Percentiles rank a stretch among this genome's conserved stretches.
phyloP scores from a whole-genome alignment of 2,888 invertebrate genomes.

The Actias luna region DNA sequence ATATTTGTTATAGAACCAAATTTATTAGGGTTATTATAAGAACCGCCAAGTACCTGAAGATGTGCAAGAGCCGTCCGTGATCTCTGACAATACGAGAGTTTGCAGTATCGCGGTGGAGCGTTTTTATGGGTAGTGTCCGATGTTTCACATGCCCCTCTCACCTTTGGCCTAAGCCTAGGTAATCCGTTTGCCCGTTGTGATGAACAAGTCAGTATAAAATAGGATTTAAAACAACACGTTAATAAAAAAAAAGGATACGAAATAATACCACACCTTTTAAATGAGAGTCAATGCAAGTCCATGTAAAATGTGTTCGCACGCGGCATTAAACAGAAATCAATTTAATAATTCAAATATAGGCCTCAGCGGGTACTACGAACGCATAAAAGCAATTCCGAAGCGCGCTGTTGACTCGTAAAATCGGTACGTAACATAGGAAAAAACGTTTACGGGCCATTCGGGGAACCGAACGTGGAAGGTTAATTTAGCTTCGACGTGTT shows the following conservation, averaged over 20 bases:
- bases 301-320: background rate
- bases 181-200: no score
- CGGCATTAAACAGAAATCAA: conserved; percentile 33
- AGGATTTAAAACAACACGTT: no score
- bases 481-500: conserved; percentile 26
- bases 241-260: conserved; percentile 17
- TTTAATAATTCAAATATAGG: conserved; percentile 68
- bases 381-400: conserved; percentile 67
- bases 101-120: no score
- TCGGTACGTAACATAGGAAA: conserved; percentile 57
- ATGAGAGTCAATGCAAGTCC: conserved; percentile 24
- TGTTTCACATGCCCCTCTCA: no score
- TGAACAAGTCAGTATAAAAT: no score
- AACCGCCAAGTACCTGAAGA: no score
- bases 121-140: no score
- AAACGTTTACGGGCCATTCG: conserved; percentile 61
- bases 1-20: no score
- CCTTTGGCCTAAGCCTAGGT: no score
- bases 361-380: conserved; percentile 42
- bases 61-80: no score
- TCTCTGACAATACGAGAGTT: no score
- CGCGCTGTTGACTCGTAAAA: conserved; percentile 63
- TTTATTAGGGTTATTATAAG: no score
- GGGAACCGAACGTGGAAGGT: conserved; percentile 22
- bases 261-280: background rate